Percentiles rank a stretch among this genome's conserved stretches.
phyloP scores from a whole-genome alignment of 2,797 vertebrate genomes.

The Distichodus sexfasciatus region DNA sequence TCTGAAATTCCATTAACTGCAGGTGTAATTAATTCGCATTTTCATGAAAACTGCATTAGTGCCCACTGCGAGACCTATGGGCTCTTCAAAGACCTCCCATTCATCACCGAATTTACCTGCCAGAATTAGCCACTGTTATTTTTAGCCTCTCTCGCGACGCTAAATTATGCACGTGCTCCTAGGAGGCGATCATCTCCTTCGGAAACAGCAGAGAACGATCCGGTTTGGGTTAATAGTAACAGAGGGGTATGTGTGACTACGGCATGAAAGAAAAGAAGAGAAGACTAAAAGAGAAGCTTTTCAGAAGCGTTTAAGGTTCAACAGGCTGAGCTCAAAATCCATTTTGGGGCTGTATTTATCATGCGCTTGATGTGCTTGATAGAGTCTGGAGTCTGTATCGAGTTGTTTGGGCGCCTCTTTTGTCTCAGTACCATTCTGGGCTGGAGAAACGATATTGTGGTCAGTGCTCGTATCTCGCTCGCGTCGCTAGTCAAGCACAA shows the following conservation, averaged over 20 bases:
- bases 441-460: constrained; percentile 6
- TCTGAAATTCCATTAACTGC: constrained; percentile 69
- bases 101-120: constrained; percentile 71
- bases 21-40: constrained; percentile 73
- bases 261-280: neutral
- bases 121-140: constrained; percentile 67
- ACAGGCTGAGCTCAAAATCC: neutral
- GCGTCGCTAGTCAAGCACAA: neutral
- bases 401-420: constrained; percentile 19
- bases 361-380: constrained; percentile 2
- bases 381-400: neutral
- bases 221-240: constrained; percentile 14
- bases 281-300: constrained; percentile 19
- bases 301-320: constrained; percentile 20
- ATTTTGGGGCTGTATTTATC: constrained; percentile 12
- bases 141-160: constrained; percentile 66
- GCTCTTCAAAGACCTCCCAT: constrained; percentile 61
- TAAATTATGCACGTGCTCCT: constrained; percentile 68
- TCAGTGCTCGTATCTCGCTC: neutral
- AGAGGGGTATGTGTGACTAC: constrained; percentile 5
- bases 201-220: constrained; percentile 21
- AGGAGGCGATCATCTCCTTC: constrained; percentile 40
- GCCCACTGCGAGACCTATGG: constrained; percentile 63
- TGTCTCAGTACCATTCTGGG: neutral
- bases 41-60: constrained; percentile 74